Conservation (phyloP, 2,888 invertebrate species). For the Dilophus febrilis region DNA sequence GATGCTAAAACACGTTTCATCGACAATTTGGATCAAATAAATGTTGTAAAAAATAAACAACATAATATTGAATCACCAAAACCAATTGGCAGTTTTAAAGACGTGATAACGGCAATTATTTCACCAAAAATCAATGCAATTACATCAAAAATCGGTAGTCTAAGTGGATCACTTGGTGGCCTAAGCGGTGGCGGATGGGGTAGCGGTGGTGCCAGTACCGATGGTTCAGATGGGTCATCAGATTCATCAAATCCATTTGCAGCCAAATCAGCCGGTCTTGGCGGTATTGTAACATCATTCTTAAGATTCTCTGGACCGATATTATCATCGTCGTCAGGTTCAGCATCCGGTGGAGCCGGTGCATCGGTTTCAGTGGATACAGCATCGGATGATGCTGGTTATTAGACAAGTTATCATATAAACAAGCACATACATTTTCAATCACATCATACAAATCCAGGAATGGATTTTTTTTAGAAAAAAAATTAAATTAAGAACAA, state of each 20-base stretch:
- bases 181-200: slow-evolving; percentile 32
- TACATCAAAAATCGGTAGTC: slow-evolving; percentile 46
- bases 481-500: no score
- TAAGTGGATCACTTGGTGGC: slow-evolving; percentile 36
- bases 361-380: slow-evolving; percentile 26
- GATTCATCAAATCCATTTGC: slow-evolving; percentile 17
- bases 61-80: slow-evolving; percentile 53
- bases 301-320: slow-evolving; percentile 28
- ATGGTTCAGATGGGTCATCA: slow-evolving; percentile 16
- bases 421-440: no score
- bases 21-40: slow-evolving; percentile 48
- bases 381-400: not conserved
- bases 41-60: slow-evolving; percentile 58
- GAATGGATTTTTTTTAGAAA: no score
- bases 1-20: slow-evolving; percentile 62
- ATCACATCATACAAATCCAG: no score
- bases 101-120: slow-evolving; percentile 49
- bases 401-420: not conserved
- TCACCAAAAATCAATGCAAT: slow-evolving; percentile 52
- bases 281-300: slow-evolving; percentile 28
- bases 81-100: slow-evolving; percentile 41
- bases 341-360: slow-evolving; percentile 11
- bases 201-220: slow-evolving; percentile 28
- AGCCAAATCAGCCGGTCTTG: slow-evolving; percentile 13
- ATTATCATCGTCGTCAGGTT: slow-evolving; percentile 24